Base-by-base conservation (phyloP, 1,140 invertebrate genomes). In the Gryon sp. region DNA sequence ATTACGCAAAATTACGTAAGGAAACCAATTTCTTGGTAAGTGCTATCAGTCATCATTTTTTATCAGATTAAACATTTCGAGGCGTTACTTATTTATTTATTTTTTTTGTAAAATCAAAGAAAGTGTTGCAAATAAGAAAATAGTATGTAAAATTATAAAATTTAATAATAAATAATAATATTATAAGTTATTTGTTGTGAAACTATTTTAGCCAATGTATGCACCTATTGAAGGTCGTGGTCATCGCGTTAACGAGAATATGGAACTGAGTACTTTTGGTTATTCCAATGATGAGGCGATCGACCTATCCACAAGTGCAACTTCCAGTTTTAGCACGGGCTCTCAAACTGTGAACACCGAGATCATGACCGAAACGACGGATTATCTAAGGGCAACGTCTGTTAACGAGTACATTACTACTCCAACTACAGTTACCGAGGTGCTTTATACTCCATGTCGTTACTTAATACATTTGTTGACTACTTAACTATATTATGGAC, bases 1-100 rank as follows among this genome's bases (percentile, higher is more conserved):
- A 90, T 72, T 90, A 91, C 68, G 89, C 90, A 0, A 91, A 91
- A 69, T 85, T 91, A 55, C 85, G 89, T 15, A 90, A 90, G 78
- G 89, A 91, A 59, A 87, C 84, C 2, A 85, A 87, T 68, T 87
- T 85, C 63, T 79, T 83, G 22, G 83, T 87, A 81, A 79, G 84
- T 84, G 74, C 32, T 22, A 20, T 34, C n/a, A 41, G 6, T 52
- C 32, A 22, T 43, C 5, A 8, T 8, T 22, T 4, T 7, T n/a
- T 22, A 22, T 32, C 14, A 36, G 22, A 14, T n/a, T n/a, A n/a
- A n/a, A n/a, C n/a, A n/a, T n/a, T n/a, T n/a, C n/a, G n/a, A n/a
- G n/a, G n/a, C n/a, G n/a, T n/a, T n/a, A n/a, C n/a, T n/a, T n/a
- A n/a, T n/a, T n/a, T n/a, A 14, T 14, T 22, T 32, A 9, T 32